Evolutionary conservation across 2,113 vertebrate species (phyloP).

Genomic region (Perognathus longimembris): DNA sequence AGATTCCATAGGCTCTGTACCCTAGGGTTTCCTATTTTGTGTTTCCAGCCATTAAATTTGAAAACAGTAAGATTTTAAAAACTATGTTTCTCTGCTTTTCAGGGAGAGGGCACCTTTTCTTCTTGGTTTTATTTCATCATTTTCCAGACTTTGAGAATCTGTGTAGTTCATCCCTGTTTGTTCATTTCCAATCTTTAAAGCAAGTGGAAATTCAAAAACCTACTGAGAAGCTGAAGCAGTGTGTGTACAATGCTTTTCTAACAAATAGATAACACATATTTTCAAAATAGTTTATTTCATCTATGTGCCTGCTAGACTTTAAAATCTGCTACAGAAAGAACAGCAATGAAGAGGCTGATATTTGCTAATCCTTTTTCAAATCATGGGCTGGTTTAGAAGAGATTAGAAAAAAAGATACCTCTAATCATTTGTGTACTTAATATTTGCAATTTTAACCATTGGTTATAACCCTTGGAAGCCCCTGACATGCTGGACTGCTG

Average conservation of each 20-base stretch:
- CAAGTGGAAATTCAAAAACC: neutral
- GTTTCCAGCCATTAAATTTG: neutral
- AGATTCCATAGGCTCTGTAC: neutral
- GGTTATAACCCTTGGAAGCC: neutral
- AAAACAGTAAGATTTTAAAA: constrained; percentile 28
- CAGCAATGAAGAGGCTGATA: neutral
- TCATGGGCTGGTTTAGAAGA: neutral
- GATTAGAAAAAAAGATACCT: neutral
- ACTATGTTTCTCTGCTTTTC: neutral
- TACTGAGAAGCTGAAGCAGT: neutral
- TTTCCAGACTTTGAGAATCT: neutral
- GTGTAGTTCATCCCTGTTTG: neutral
- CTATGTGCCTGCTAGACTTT: neutral
- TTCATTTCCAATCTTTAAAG: neutral
- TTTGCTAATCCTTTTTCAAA: constrained; percentile 33
- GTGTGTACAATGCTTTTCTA: neutral
- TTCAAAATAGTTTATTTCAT: neutral
- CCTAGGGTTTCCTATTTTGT: neutral
- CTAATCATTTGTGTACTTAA: neutral
- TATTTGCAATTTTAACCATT: neutral
- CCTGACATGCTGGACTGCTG: neutral
- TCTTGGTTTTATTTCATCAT: neutral
- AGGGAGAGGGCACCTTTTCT: neutral
- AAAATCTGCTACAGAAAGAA: neutral
- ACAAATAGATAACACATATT: neutral